A percentile compares a stretch with the other conserved stretches of the same genome.
Evolutionary conservation across 2,113 vertebrate species (phyloP).

Genomic region (Cyanocitta stelleri): DNA sequence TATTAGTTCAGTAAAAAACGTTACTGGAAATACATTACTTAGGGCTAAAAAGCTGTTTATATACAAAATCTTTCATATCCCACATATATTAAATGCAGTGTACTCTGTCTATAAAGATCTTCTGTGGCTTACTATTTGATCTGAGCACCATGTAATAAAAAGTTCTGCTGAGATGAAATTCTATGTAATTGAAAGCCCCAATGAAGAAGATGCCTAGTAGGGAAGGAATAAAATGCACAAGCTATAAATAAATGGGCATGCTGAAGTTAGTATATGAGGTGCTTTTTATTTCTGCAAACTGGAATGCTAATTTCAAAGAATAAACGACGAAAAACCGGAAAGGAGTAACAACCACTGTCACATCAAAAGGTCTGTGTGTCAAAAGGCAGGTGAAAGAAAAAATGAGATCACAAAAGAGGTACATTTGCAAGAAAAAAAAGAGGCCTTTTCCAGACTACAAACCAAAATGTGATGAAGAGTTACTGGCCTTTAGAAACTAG

Average conservation of each 20-base stretch:
- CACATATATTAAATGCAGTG: background rate
- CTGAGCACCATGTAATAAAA: background rate
- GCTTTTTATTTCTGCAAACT: background rate
- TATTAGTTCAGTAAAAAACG: background rate
- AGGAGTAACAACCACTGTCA: background rate
- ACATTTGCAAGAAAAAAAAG: background rate
- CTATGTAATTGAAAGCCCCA: background rate
- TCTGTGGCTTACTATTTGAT: background rate
- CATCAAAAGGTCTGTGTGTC: background rate
- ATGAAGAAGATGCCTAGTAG: background rate
- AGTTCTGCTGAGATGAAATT: background rate
- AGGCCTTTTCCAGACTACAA: background rate
- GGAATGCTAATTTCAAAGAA: background rate
- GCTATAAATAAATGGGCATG: background rate
- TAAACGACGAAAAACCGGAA: background rate
- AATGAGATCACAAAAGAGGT: background rate
- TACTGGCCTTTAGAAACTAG: background rate
- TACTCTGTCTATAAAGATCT: background rate
- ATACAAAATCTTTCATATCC: background rate
- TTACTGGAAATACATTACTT: background rate
- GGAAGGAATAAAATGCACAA: background rate
- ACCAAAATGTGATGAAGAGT: background rate
- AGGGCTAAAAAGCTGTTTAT: background rate
- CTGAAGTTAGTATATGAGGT: background rate
- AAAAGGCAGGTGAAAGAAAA: background rate